Evolutionary conservation across 1,140 invertebrate genomes (phyloP).

Genomic region (Camponotus vicinus): DNA sequence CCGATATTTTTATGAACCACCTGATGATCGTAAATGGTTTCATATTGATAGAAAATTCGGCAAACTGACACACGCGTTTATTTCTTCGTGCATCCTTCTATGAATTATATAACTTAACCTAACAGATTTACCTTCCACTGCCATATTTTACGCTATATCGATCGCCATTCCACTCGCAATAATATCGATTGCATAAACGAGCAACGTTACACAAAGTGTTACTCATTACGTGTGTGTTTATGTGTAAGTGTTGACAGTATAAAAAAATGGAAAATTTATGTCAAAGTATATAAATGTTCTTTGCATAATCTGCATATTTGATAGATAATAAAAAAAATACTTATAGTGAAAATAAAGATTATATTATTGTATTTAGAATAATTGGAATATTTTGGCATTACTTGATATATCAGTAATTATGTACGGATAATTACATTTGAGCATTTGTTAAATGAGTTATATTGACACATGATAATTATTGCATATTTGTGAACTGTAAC

Average conservation of each 20-base stretch:
- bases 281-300: not conserved
- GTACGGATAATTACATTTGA: not conserved
- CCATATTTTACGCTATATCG: conserved; percentile 67
- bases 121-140: conserved; percentile 51
- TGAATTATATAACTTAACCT: conserved; percentile 62
- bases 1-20: conserved; percentile 47
- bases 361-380: not conserved
- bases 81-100: not conserved
- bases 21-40: conserved; percentile 60
- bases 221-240: not conserved
- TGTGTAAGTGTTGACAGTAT: not conserved
- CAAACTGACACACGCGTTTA: not conserved
- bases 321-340: not conserved
- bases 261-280: not conserved
- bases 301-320: conserved; percentile 1
- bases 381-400: not conserved
- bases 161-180: conserved; percentile 73
- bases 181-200: conserved; percentile 78
- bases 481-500: not conserved
- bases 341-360: not conserved
- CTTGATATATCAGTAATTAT: conserved; percentile 20
- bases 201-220: conserved; percentile 66
- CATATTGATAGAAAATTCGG: conserved; percentile 40
- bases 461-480: conserved; percentile 12
- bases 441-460: conserved; percentile 26